A percentile compares a stretch with the other conserved stretches of the same genome.
Evolutionary conservation across 1,140 invertebrate species (phyloP).

Genomic region (Tetraneura akinire): DNA sequence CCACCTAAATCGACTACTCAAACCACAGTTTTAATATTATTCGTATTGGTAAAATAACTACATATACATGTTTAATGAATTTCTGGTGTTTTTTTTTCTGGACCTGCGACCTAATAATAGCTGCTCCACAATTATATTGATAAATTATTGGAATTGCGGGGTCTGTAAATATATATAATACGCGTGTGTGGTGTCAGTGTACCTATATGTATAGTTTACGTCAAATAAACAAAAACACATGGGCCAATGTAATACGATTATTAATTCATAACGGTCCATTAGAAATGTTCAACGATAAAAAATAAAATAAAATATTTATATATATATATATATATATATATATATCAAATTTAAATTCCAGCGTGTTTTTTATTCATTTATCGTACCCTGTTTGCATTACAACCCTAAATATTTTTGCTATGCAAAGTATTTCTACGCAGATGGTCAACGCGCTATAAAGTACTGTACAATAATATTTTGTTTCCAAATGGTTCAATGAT

Average conservation of each 20-base stretch:
- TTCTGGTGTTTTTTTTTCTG: slow-evolving; percentile 13
- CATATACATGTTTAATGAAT: not conserved
- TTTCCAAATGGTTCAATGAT: slow-evolving; percentile 24
- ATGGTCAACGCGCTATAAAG: slow-evolving; percentile 16
- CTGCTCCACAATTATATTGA: slow-evolving; percentile 41
- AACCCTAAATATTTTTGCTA: slow-evolving; percentile 37
- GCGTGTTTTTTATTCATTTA: slow-evolving; percentile 11
- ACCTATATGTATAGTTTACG: slow-evolving; percentile 23
- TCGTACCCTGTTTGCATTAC: not conserved
- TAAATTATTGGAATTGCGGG: slow-evolving; percentile 34
- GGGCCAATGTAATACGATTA: slow-evolving; percentile 34
- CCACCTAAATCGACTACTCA: not conserved
- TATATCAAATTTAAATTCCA: slow-evolving; percentile 30
- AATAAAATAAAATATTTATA: too few species aligned
- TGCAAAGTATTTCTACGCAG: slow-evolving; percentile 16
- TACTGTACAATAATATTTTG: not conserved
- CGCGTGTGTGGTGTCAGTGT: not conserved
- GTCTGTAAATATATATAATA: not conserved
- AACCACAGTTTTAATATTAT: not conserved
- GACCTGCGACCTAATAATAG: not conserved
- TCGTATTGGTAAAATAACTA: too few species aligned
- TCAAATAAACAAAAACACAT: slow-evolving; percentile 45
- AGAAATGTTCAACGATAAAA: slow-evolving; percentile 33
- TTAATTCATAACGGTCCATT: slow-evolving; percentile 39
- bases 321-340: too few species aligned